Conservation (phyloP, 2,797 vertebrate genomes). For the Graptemys geographica region DNA sequence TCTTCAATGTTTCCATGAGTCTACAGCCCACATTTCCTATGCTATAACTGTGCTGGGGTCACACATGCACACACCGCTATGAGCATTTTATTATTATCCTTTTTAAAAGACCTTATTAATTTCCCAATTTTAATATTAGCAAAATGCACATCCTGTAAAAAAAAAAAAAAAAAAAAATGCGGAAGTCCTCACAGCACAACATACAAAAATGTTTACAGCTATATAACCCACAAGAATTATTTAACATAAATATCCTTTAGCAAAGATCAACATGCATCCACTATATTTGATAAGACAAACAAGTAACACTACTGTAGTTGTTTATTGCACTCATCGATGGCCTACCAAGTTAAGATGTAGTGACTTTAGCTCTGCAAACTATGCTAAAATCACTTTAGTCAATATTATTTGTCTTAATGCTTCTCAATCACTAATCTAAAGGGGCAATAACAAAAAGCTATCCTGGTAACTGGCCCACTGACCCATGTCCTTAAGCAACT, state of each 20-base stretch:
- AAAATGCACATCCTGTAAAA: background rate
- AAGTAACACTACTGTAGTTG: background rate
- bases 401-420: rapidly evolving
- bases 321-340: background rate
- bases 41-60: background rate
- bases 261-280: background rate
- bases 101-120: background rate
- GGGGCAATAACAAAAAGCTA: background rate
- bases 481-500: background rate
- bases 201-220: background rate
- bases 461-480: background rate
- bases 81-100: background rate
- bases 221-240: background rate
- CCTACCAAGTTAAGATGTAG: background rate
- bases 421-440: background rate
- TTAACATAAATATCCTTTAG: background rate
- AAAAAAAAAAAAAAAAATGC: background rate
- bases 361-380: background rate
- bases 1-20: background rate
- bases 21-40: background rate
- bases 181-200: background rate
- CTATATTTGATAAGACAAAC: background rate
- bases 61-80: background rate
- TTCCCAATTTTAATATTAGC: background rate
- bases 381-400: background rate